A percentile compares a stretch with the other conserved stretches of the same genome.
phyloP scores from a whole-genome alignment of 2,113 vertebrate species.

The Sylvietta virens region DNA sequence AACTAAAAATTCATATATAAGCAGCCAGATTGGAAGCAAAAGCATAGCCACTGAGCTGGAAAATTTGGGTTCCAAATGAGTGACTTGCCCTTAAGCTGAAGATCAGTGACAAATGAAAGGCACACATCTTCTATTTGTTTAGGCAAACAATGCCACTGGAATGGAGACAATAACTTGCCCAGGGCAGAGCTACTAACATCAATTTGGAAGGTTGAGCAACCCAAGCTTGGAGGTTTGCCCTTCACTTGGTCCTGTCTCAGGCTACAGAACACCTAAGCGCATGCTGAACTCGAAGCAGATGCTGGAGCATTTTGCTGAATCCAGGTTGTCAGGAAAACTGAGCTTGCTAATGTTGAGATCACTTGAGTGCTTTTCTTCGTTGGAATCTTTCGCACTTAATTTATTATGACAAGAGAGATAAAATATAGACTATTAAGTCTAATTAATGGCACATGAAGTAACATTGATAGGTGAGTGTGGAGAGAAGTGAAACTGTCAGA shows the following conservation, averaged over 20 bases:
- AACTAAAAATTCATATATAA: not conserved
- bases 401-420: constrained; percentile 43
- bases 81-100: not conserved
- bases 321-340: not conserved
- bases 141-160: not conserved
- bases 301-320: not conserved
- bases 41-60: not conserved
- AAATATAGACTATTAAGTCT: constrained; percentile 21
- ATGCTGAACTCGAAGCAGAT: not conserved
- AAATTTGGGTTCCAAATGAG: not conserved
- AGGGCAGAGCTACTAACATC: not conserved
- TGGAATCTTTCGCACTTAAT: not conserved
- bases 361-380: not conserved
- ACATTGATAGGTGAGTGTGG: not conserved
- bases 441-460: constrained; percentile 17
- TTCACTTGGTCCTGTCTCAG: not conserved
- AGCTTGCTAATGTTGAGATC: not conserved
- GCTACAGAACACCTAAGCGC: not conserved
- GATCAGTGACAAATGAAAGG: not conserved
- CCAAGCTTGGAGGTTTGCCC: not conserved
- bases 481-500: not conserved
- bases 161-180: not conserved
- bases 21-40: constrained; percentile 22
- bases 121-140: not conserved
- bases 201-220: not conserved